Percentiles rank a stretch among this genome's conserved stretches.
Evolutionary conservation across 2,113 vertebrate species (phyloP).

Genomic region (Nansenia antarctica): DNA sequence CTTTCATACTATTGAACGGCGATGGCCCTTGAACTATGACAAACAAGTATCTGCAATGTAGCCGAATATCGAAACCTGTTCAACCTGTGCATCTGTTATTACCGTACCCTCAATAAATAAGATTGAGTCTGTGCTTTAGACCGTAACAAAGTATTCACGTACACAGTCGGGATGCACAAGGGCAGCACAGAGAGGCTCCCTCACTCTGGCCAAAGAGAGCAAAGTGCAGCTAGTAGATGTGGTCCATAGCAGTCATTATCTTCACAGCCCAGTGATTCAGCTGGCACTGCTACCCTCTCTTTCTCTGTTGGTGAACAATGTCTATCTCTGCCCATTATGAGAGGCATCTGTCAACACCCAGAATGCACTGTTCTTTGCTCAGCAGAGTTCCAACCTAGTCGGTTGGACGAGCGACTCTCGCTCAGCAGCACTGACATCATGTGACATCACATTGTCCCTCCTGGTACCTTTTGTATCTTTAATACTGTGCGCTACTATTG

Average conservation of each 20-base stretch:
- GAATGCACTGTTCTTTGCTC: background rate
- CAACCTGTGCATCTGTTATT: too few species aligned
- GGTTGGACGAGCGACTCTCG: background rate
- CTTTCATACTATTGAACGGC: too few species aligned
- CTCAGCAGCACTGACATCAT: background rate
- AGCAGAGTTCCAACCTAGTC: background rate
- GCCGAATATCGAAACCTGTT: too few species aligned
- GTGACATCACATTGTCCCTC: background rate
- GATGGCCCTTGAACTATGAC: too few species aligned
- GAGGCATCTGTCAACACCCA: constrained; percentile 1
- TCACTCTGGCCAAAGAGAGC: background rate
- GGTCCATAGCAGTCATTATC: constrained; percentile 21
- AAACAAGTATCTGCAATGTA: too few species aligned
- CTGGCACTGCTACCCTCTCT: background rate
- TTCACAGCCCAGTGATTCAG: constrained; percentile 28
- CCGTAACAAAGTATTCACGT: constrained; percentile 6
- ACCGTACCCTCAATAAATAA: background rate
- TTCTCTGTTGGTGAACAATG: background rate
- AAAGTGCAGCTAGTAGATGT: background rate
- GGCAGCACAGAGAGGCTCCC: background rate
- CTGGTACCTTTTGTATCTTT: background rate
- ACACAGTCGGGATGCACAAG: background rate
- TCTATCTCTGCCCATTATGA: background rate
- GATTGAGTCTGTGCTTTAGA: background rate
- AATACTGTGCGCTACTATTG: background rate